phyloP scores from a whole-genome alignment of 2,888 invertebrate genomes.

The Tromatobia lineatoria region DNA sequence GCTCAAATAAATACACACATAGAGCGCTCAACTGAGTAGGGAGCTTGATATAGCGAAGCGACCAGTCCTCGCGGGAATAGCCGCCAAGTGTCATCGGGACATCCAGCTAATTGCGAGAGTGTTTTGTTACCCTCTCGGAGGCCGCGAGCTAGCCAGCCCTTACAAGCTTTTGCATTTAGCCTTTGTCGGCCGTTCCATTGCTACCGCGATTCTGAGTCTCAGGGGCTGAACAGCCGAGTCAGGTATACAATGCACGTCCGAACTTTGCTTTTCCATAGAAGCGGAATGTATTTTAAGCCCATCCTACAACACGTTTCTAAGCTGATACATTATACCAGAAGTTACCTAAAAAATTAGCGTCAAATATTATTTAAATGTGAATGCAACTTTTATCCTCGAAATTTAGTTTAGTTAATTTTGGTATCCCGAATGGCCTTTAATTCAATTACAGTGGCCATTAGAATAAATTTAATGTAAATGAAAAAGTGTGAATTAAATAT shows the following conservation, averaged over 20 bases:
- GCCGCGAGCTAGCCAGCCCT: constrained; percentile 76
- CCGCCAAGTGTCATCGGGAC: constrained; percentile 82
- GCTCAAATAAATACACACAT: constrained; percentile 33
- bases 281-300: constrained; percentile 59
- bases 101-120: constrained; percentile 83
- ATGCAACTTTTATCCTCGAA: too few species aligned
- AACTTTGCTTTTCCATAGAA: constrained; percentile 69
- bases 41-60: constrained; percentile 55
- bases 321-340: background rate
- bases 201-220: constrained; percentile 57
- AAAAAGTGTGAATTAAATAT: too few species aligned
- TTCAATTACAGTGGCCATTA: too few species aligned
- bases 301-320: background rate
- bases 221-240: constrained; percentile 47
- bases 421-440: too few species aligned
- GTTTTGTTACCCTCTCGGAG: constrained; percentile 82
- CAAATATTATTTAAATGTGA: too few species aligned
- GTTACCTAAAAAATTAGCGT: background rate
- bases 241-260: constrained; percentile 50
- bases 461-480: too few species aligned
- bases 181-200: constrained; percentile 75
- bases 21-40: constrained; percentile 11
- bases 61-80: constrained; percentile 75
- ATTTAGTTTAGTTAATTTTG: too few species aligned
- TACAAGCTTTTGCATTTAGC: constrained; percentile 85